Evolutionary conservation across 2,797 vertebrate species (phyloP).

Genomic region (Adrianichthys oophorus): DNA sequence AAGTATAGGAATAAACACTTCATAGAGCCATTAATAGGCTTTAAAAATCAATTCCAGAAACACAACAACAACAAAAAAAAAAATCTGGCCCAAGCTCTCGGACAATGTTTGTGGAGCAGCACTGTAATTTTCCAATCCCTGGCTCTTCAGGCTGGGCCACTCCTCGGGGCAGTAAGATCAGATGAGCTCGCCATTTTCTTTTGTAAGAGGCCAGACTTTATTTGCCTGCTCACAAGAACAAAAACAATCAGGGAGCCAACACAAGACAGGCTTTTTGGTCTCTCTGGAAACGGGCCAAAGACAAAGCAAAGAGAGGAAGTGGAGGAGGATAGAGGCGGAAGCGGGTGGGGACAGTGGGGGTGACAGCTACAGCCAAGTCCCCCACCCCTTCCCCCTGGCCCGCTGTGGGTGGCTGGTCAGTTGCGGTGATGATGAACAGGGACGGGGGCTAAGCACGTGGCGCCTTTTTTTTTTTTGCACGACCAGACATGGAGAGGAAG

Average conservation of each 20-base stretch:
- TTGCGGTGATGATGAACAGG: constrained; percentile 72
- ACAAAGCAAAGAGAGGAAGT: constrained; percentile 23
- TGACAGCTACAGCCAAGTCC: constrained; percentile 56
- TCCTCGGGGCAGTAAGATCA: constrained; percentile 79
- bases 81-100: constrained; percentile 48
- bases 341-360: constrained; percentile 25
- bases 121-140: constrained; percentile 82
- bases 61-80: constrained; percentile 38
- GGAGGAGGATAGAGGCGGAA: constrained; percentile 2
- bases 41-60: constrained; percentile 3
- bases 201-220: constrained; percentile 73
- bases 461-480: constrained; percentile 68
- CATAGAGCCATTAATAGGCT: background rate
- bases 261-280: constrained; percentile 55
- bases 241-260: constrained; percentile 69
- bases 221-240: constrained; percentile 75
- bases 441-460: constrained; percentile 55
- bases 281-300: constrained; percentile 70
- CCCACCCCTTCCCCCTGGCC: constrained; percentile 4
- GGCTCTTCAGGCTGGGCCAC: constrained; percentile 69
- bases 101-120: constrained; percentile 60
- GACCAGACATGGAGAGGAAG: constrained; percentile 78
- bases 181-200: constrained; percentile 72
- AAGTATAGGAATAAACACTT: background rate
- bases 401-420: constrained; percentile 59